Evolutionary conservation across 2,888 invertebrate genomes (phyloP).

Genomic region (Amiota communis): DNA sequence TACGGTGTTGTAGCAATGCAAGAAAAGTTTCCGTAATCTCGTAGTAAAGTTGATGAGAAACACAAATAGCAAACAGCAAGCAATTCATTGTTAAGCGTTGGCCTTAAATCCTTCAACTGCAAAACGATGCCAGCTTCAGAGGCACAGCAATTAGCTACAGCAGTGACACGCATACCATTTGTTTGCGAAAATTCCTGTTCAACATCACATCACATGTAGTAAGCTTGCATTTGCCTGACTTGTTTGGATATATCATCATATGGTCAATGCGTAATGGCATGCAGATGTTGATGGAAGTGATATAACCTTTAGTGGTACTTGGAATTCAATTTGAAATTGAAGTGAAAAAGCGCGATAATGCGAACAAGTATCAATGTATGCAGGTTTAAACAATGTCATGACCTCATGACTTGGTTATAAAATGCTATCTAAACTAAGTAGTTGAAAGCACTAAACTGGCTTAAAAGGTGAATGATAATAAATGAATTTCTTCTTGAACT

Average conservation of each 20-base stretch:
- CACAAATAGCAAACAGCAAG: neutral
- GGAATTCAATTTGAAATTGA: too few species aligned
- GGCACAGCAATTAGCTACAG: slow-evolving; percentile 26
- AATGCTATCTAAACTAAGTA: too few species aligned
- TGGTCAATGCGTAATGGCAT: too few species aligned
- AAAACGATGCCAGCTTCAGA: slow-evolving; percentile 42
- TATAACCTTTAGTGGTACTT: too few species aligned
- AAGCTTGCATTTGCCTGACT: neutral
- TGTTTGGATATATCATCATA: neutral
- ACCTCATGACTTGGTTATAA: too few species aligned
- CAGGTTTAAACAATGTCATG: too few species aligned
- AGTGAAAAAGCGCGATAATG: too few species aligned
- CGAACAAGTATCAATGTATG: too few species aligned
- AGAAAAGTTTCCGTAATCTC: slow-evolving; percentile 46
- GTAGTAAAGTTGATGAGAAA: slow-evolving; percentile 27
- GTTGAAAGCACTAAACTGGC: too few species aligned
- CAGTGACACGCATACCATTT: neutral
- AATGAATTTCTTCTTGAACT: too few species aligned
- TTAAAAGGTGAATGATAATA: too few species aligned
- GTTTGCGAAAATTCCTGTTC: neutral
- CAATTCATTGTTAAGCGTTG: slow-evolving; percentile 39
- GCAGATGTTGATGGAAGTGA: too few species aligned
- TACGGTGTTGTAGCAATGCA: slow-evolving; percentile 50
- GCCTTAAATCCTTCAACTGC: slow-evolving; percentile 47
- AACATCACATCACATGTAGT: neutral